Percentiles rank a stretch among this genome's conserved stretches.
These are phyloP conservation scores for Smittia sp. DNA, from an alignment of 2,888 invertebrate genomes.

Conservation along the genomic window DNA sequence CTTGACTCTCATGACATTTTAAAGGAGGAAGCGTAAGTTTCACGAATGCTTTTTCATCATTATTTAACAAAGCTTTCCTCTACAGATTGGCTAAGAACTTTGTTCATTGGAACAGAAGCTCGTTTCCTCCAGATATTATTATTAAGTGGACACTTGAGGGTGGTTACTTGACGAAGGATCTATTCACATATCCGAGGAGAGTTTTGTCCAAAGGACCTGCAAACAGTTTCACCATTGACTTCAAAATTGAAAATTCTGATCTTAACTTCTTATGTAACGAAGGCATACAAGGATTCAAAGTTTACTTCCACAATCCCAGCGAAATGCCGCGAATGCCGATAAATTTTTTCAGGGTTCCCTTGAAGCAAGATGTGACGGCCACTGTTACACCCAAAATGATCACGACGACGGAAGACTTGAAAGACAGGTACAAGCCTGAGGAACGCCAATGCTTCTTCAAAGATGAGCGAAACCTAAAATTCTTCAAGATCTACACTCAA, in stretches of 20 bases:
- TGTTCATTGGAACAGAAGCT: too few relatives aligned
- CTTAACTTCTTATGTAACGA: conserved; percentile 63
- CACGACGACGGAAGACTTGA: conserved; percentile 66
- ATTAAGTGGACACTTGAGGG: conserved; percentile 63
- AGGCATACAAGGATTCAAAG: conserved; percentile 50
- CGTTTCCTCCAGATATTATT: too few relatives aligned
- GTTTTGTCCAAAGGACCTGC: conserved; percentile 62
- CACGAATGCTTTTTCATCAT: neutral
- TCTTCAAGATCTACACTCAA: conserved; percentile 65
- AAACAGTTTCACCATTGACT: conserved; percentile 63
- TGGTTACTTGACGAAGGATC: conserved; percentile 56
- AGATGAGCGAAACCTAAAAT: conserved; percentile 57
- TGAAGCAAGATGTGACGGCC: conserved; percentile 68
- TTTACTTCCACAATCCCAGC: conserved; percentile 63
- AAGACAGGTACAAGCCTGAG: conserved; percentile 62
- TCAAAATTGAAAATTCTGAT: conserved; percentile 61
- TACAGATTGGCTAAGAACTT: too few relatives aligned
- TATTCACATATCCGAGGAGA: conserved; percentile 63
- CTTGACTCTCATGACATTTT: conserved; percentile 51
- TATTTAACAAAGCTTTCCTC: neutral
- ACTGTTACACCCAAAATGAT: conserved; percentile 74
- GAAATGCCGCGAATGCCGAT: conserved; percentile 63
- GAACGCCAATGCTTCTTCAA: conserved; percentile 65
- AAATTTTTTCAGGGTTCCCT: conserved; percentile 68
- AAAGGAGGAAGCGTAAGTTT: conserved; percentile 51